These are phyloP conservation scores for Saxidomus purpurata DNA, from an alignment of 1,140 invertebrate species.

Conservation along the genomic window DNA sequence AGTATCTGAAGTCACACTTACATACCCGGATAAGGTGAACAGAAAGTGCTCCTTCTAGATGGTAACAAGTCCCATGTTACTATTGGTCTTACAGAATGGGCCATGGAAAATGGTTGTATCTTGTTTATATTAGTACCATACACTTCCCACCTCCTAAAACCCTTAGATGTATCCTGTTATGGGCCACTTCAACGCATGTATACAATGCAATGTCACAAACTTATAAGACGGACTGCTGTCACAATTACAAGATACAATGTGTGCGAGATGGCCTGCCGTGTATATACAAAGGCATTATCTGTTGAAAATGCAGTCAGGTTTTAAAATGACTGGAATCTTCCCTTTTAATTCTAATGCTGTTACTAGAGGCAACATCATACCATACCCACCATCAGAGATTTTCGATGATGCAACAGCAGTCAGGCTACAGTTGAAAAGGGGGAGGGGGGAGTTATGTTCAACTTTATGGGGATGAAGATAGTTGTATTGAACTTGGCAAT, in stretches of 20 bases:
- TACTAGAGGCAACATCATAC: neutral
- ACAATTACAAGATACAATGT: conserved; percentile 36
- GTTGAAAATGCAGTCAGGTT: conserved; percentile 35
- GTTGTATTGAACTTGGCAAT: neutral
- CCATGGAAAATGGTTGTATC: conserved; percentile 43
- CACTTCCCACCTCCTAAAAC: conserved; percentile 59
- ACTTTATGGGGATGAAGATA: neutral
- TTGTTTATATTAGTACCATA: conserved; percentile 53
- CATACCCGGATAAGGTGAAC: neutral
- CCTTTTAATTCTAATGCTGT: neutral
- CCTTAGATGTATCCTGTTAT: conserved; percentile 58
- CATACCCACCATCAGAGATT: conserved; percentile 5
- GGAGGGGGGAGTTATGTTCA: neutral
- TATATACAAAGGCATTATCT: conserved; percentile 47
- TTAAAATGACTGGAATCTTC: conserved; percentile 28
- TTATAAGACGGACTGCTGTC: neutral
- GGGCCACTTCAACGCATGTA: conserved; percentile 65
- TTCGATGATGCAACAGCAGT: neutral
- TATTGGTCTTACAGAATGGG: conserved; percentile 26
- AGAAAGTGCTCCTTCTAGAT: conserved; percentile 39
- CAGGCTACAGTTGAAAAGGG: conserved; percentile 6
- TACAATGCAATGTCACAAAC: conserved; percentile 54
- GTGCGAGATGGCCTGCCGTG: conserved; percentile 55
- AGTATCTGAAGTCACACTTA: conserved; percentile 41
- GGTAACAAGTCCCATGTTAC: conserved; percentile 34